Evolutionary conservation across 53 echinoderm and acorn worm species (phyloP), one percentile per base, ranked within the genome.

Genomic region (Paracentrotus lividus): DNA sequence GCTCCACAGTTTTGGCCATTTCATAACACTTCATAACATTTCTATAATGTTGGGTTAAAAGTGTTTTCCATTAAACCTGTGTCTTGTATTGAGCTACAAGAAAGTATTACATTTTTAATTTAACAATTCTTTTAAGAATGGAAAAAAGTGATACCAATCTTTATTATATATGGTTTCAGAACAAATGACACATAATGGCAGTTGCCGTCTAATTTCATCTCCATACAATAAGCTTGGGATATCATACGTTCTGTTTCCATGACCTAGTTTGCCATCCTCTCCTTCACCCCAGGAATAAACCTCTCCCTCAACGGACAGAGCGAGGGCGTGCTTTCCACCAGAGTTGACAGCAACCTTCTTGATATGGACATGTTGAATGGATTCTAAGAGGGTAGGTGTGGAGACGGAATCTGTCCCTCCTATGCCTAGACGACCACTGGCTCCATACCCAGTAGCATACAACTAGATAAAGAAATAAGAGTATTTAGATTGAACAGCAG

Each of bases 251-350:
- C 98, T 96, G 92, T 97, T 98, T 51, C 98, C 98, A 93, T 98
- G 98, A 54, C 98, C 98, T 59, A 98, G 95, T 76, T 98, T 98
- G 57, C 98, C 98, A 49, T 98, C 98, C 90, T 98, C 98, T 69
- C 97, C 98, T 44, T 98, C 98, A 24, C 98, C 98, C 98, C 98
- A 98, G 12, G 98, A 97, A 88, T 98, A 98, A 51, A 98, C 97
- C 88, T 98, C 98, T 86, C 98, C 98, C 81, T 98, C 98, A 52
- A 93, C 89, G 51, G 98, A 98, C 94, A 98, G 95, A 53, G 98
- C 97, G 44, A 98, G 96, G 77, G 97, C 96, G 86, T 98, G 98
- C 84, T 98, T 98, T 3, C 98, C 98, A 15, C 98, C 98, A 23
- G 98, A 98, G 93, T 98, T 98, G 94, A 98, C 98, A 54, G 98